Base-by-base conservation (phyloP, 2,888 invertebrate species). In the Nycteola revayana region DNA sequence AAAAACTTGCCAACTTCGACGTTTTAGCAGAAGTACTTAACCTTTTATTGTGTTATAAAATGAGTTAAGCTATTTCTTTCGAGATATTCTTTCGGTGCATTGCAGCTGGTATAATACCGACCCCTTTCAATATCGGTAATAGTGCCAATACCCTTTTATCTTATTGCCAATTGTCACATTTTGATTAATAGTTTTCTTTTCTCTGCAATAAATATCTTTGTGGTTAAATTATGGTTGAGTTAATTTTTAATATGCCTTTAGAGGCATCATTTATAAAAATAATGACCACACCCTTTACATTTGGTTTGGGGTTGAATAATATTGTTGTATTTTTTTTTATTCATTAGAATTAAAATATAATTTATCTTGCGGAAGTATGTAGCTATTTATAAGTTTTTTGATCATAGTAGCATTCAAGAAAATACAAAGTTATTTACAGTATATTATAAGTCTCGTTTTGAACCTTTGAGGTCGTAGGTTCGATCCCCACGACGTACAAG, bases 151-250 rank as follows among this genome's bases (percentile, higher is more conserved):
- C 32, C 35, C 39, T 41, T 44, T 35, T 7, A 37, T 59, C 64
- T 63, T 58, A 64, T 56, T 66, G 41, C 43, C 45, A 47, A 63
- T 60, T 71, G 60, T 65, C 58, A 59, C 35, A 43, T 61, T 38
- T 45, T 81, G 79, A 85, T 84, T 67, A 74, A 84, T 83, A 46
- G 63, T 58, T 60, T 59, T 66, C 67, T 60, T 59, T 44, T 69
- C 52, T 14, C 39, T 36, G 30, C 29, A 32, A 63, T 60, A 72
- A 74, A 61, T 54, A 71, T 75, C 74, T 78, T 73, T 81, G 83
- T 60, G 84, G 80, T 72, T 38, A 69, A 64, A 72, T 71, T 69
- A 70, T 52, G 72, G 66, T 78, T 70, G 65, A 52, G 48, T 70
- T 66, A 56, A 60, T 68, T 66, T 63, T 51, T 50, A 60, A 57